phyloP scores from a whole-genome alignment of 2,797 vertebrate genomes.

The Cyprinella venusta region DNA sequence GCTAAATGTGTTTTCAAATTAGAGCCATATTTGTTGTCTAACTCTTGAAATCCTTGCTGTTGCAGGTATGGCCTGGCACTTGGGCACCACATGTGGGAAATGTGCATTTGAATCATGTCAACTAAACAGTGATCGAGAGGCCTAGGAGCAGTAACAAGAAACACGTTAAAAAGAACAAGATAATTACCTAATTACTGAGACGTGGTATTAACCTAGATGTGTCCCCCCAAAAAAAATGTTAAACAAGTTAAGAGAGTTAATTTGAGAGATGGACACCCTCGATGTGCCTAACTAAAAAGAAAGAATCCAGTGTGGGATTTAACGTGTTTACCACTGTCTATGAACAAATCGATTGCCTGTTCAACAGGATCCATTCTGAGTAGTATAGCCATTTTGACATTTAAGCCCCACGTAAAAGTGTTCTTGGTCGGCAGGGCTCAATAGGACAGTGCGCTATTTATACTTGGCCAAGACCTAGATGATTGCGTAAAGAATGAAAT shows the following conservation, averaged over 20 bases:
- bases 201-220: constrained; percentile 77
- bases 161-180: constrained; percentile 61
- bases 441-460: constrained; percentile 89
- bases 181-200: constrained; percentile 69
- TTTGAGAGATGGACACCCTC: constrained; percentile 77
- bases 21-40: background rate
- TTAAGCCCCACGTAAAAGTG: constrained; percentile 84
- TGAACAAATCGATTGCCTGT: constrained; percentile 89
- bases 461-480: constrained; percentile 91
- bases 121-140: constrained; percentile 82
- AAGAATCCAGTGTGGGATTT: constrained; percentile 83
- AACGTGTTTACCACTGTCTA: constrained; percentile 84
- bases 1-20: background rate
- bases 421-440: constrained; percentile 91
- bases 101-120: constrained; percentile 99
- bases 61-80: constrained; percentile 98
- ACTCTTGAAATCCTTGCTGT: constrained; percentile 71
- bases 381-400: constrained; percentile 96
- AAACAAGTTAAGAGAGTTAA: constrained; percentile 71
- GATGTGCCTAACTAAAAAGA: constrained; percentile 91
- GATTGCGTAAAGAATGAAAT: constrained; percentile 88
- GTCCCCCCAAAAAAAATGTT: constrained; percentile 66
- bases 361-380: constrained; percentile 89
- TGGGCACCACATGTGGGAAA: constrained; percentile 99
- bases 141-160: constrained; percentile 67